Evolutionary conservation across 2,113 vertebrate genomes (phyloP), one percentile per base, ranked within the genome.

Genomic region (Ranitomeya imitator): DNA sequence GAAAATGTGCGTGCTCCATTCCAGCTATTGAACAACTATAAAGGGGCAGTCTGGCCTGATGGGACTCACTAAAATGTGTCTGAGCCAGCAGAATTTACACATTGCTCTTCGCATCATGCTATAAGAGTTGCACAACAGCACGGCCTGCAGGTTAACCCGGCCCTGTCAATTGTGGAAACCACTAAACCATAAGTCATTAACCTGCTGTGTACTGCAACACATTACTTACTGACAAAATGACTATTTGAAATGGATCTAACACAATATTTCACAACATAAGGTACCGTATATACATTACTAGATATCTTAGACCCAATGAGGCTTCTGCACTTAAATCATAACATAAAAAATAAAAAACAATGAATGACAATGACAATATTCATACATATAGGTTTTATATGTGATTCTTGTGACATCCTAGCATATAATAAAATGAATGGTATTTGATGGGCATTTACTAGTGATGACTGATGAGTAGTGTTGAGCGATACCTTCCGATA

Each of bases 51-150:
- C 15, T 74, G 71, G 60, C 81, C 80, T 84, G 78, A 84, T 78
- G 87, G 87, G 87, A 84, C 73, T 88, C 71, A 57, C 57, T 78
- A 84, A 88, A 78, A 88, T 84, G 87, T 78, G 87, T 67, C 80
- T 88, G 87, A 88, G 87, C 71, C 59, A 84, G 81, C 87, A 84
- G 73, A 88, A 88, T 88, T 83, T 88, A 88, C 81, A 88, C 86
- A 65, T 54, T 26, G 79, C 37, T 88, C 79, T 77, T 31, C 57
- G 73, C 81, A 14, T 69, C n/a, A 4, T 59, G 61, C 45, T 78
- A 54, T 78, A 54, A 74, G 57, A 83, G 80, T 69, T 83, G 80
- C 80, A 78, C 59, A 88, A 84, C 45, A 88, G 78, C 80, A 67
- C 18, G 51, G 87, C 57, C 81, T 55, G 51, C 60, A 37, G 71